Evolutionary conservation across 2,888 invertebrate genomes (phyloP), one percentile per base, ranked within the genome.

Genomic region (Heliconius hortense): DNA sequence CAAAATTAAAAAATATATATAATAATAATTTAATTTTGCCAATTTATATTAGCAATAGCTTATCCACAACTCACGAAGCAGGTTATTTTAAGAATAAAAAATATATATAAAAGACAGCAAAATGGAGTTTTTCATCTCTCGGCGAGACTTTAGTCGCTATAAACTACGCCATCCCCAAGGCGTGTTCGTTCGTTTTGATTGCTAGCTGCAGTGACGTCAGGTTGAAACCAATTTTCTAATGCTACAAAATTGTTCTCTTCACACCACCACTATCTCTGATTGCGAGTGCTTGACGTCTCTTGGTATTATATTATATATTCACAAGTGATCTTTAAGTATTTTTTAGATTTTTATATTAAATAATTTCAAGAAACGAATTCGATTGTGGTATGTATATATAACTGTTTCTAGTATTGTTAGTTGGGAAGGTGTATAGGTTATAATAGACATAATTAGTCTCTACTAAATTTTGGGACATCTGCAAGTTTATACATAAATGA

Each of bases 161-260:
- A 53, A 69, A 60, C 62, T 66, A 73, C 60, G 66, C 48, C 64
- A 71, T 67, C 71, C 66, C 66, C 66, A 53, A 64, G 73, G 70
- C 48, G 39, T 69, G 63, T 62, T 56, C 60, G 68, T 39, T 56
- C 69, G 39, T 66, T 70, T 62, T 64, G 76, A 69, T 69, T 73
- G 63, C 76, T 31, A 56, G 62, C 18, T 68, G 35, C 43, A 66
- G n/a, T 31, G 69, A 76, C 73, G 68, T 72, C 72, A 63, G 26
- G 18, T 63, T 59, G 64, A 64, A 72, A 72, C 72, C 75, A 77
- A 75, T 77, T 75, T 72, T 69, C 69, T 77, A 75, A 75, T 66
- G 64, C 68, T 64, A 72, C 72, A 63, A 72, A 74, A 77, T 72
- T 59, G 72, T 62, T 70, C 60, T 59, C 63, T 72, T 26, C 28